phyloP scores from a whole-genome alignment of 30 jellyfish, hydroid and myxozoan genomes.

The Rhopilema esculentum region DNA sequence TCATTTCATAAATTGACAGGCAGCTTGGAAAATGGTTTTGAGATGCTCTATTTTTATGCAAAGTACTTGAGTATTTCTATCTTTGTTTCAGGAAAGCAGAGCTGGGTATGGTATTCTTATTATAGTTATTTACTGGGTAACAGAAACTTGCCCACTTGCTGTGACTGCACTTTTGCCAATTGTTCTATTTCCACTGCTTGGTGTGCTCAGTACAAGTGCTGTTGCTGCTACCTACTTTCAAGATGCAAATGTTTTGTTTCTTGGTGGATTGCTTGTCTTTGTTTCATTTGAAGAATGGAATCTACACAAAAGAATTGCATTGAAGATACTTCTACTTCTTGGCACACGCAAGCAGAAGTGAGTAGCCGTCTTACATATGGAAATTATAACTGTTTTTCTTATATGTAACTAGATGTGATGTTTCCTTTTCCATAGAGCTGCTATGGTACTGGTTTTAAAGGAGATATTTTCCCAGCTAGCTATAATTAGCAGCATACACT shows the following conservation, averaged over 20 bases:
- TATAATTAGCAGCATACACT: no score
- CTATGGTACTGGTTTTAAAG: no score
- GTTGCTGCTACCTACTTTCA: conserved; percentile 57
- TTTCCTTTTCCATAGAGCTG: no score
- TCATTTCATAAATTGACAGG: no score
- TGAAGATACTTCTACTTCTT: conserved; percentile 63
- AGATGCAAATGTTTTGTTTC: conserved; percentile 73
- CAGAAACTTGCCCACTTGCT: conserved; percentile 80
- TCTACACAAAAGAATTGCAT: conserved; percentile 83
- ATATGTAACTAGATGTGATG: no score
- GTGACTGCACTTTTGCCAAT: conserved; percentile 75
- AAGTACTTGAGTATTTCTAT: background rate
- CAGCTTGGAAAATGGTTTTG: no score
- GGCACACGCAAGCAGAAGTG: conserved; percentile 81
- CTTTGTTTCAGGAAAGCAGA: conserved; percentile 68
- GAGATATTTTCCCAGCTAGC: no score
- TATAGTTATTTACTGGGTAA: conserved; percentile 80
- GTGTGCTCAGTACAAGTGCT: conserved; percentile 66
- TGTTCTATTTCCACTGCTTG: conserved; percentile 79
- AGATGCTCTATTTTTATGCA: background rate
- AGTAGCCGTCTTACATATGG: background rate
- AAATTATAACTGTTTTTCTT: no score
- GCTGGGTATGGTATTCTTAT: conserved; percentile 80
- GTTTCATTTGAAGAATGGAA: conserved; percentile 84
- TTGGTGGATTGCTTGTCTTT: conserved; percentile 80